Conservation (phyloP, 2,113 vertebrate species). For the Cichladusa arquata region DNA sequence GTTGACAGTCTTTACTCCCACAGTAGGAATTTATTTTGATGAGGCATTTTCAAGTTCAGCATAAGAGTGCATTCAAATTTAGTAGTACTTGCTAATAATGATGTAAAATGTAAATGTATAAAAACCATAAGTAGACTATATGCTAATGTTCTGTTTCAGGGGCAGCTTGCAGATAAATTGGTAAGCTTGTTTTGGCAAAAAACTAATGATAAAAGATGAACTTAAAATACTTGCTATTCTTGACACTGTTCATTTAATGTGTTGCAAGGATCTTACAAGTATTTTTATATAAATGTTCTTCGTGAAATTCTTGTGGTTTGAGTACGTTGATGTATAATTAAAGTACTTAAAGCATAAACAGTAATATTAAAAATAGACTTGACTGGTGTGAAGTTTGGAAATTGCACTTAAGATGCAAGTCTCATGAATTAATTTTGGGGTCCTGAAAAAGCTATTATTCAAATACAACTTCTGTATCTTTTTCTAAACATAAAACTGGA, state of each 20-base stretch:
- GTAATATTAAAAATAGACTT: not conserved
- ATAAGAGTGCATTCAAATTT: not conserved
- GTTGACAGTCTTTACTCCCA: not conserved
- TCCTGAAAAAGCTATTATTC: not conserved
- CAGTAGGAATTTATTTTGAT: not conserved
- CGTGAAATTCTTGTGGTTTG: not conserved
- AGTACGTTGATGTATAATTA: not conserved
- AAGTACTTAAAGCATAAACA: not conserved
- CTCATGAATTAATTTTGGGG: not conserved
- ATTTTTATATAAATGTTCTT: not conserved
- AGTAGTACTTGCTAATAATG: not conserved
- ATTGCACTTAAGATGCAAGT: not conserved
- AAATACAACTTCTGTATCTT: not conserved
- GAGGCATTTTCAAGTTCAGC: not conserved
- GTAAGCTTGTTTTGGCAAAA: not conserved
- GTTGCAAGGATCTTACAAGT: not conserved
- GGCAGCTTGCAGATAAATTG: not conserved
- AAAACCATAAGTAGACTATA: not conserved
- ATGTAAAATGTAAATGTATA: not conserved
- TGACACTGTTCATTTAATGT: not conserved
- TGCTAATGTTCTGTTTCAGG: not conserved
- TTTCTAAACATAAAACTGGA: not conserved
- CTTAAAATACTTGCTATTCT: not conserved
- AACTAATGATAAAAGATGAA: not conserved
- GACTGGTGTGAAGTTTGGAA: not conserved